Conservation (phyloP, 2,888 invertebrate species). For the Pecten maximus region DNA sequence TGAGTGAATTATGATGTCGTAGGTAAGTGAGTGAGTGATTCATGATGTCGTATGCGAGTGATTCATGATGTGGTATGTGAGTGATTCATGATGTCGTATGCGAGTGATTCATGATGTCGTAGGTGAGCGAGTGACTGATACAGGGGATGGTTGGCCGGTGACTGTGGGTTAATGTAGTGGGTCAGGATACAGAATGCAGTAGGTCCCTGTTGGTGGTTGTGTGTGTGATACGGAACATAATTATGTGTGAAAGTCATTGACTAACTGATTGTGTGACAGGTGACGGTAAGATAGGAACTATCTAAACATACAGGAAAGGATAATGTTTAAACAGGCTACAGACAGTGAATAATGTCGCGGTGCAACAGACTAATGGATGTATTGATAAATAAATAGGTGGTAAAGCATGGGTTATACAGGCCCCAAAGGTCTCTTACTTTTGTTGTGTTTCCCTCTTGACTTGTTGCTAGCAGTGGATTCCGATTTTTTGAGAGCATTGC, state of each 20-base stretch:
- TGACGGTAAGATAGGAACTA: neutral
- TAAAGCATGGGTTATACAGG: neutral
- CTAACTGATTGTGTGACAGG: neutral
- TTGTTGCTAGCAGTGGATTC: conserved; percentile 79
- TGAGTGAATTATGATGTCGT: neutral
- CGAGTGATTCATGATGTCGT: no score
- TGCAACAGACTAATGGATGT: neutral
- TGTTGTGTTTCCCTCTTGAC: conserved; percentile 78
- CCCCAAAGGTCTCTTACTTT: conserved; percentile 70
- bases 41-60: no score
- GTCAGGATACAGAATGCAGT: neutral
- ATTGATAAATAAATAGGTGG: neutral
- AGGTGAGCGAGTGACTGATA: neutral
- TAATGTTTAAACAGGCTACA: conserved; percentile 3
- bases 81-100: no score
- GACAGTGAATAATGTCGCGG: neutral
- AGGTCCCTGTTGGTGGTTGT: neutral
- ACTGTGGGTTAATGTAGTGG: neutral
- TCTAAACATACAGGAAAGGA: neutral
- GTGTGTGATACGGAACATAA: neutral
- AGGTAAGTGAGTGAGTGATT: neutral
- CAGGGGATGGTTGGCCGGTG: neutral
- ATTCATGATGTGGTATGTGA: no score
- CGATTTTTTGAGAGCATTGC: conserved; percentile 77
- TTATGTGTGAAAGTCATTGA: no score